These are phyloP conservation scores for Macrosoma leucophasiata DNA, from an alignment of 2,888 invertebrate species.

Conservation along the genomic window DNA sequence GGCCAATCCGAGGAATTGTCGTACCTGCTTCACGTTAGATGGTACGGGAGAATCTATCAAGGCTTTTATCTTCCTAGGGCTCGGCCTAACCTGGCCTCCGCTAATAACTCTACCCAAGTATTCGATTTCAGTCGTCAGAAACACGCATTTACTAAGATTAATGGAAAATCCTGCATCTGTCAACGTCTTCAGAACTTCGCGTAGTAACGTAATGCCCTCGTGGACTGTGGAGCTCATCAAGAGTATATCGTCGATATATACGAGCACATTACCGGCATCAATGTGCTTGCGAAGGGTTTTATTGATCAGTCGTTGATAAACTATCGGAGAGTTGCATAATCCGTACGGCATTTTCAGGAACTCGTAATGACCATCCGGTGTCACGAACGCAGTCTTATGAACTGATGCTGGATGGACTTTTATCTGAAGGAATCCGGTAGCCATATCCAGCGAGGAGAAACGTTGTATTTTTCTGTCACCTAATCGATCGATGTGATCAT, in stretches of 20 bases:
- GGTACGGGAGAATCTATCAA: constrained; percentile 2
- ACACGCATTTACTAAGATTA: constrained; percentile 22
- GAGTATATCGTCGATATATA: constrained; percentile 29
- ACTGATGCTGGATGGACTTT: constrained; percentile 18
- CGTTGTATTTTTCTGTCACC: constrained; percentile 16
- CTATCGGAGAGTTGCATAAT: constrained; percentile 22
- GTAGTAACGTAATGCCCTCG: constrained; percentile 16
- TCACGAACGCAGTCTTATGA: constrained; percentile 28
- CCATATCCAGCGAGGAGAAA: constrained; percentile 17
- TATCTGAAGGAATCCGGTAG: constrained; percentile 26
- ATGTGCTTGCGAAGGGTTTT: constrained; percentile 10
- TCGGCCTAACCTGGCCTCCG: constrained; percentile 16
- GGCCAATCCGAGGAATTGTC: constrained; percentile 10
- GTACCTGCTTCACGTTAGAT: constrained; percentile 5
- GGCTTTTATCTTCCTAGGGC: constrained; percentile 2
- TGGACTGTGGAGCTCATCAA: constrained; percentile 16
- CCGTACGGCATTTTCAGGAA: constrained; percentile 30
- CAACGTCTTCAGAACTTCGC: constrained; percentile 20
- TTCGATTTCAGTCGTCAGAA: constrained; percentile 22
- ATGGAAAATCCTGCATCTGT: constrained; percentile 25
- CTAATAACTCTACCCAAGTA: constrained; percentile 24
- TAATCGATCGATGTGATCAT: constrained; percentile 12
- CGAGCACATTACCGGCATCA: constrained; percentile 15
- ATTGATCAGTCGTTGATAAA: constrained; percentile 22
- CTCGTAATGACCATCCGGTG: constrained; percentile 28